Conservation (phyloP, 2,797 vertebrate species). For the Fringilla coelebs region DNA sequence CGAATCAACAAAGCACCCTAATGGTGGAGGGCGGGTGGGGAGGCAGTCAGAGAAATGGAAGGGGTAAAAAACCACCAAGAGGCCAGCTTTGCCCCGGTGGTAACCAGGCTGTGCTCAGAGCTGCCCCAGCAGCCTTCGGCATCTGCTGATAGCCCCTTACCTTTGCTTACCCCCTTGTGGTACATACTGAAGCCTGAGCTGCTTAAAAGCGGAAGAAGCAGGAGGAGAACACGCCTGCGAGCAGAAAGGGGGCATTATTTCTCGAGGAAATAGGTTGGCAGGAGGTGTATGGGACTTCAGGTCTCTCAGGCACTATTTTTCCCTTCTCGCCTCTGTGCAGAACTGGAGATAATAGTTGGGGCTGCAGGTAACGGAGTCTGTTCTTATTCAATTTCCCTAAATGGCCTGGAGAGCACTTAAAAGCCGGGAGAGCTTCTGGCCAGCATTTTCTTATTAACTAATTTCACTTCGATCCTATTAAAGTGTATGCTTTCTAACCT, state of each 20-base stretch:
- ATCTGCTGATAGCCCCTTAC: conserved; percentile 14
- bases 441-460: conserved; percentile 70
- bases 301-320: conserved; percentile 47
- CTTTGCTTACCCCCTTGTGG: conserved; percentile 36
- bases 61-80: not conserved
- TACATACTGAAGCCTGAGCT: not conserved
- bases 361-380: conserved; percentile 37
- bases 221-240: not conserved
- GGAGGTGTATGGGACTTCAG: not conserved
- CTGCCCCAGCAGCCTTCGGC: not conserved
- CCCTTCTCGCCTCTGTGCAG: conserved; percentile 7
- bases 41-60: not conserved
- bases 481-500: conserved; percentile 66
- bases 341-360: conserved; percentile 44
- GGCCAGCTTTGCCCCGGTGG: not conserved
- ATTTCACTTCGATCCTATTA: conserved; percentile 73
- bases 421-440: conserved; percentile 63
- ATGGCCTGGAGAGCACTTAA: conserved; percentile 70
- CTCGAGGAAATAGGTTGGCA: conserved; percentile 2
- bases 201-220: not conserved
- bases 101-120: not conserved
- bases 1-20: not conserved
- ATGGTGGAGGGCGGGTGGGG: not conserved
- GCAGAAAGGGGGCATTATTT: conserved; percentile 16
- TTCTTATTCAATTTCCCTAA: conserved; percentile 60